Base-by-base conservation (phyloP, 2,113 vertebrate genomes). In the Otis tarda region DNA sequence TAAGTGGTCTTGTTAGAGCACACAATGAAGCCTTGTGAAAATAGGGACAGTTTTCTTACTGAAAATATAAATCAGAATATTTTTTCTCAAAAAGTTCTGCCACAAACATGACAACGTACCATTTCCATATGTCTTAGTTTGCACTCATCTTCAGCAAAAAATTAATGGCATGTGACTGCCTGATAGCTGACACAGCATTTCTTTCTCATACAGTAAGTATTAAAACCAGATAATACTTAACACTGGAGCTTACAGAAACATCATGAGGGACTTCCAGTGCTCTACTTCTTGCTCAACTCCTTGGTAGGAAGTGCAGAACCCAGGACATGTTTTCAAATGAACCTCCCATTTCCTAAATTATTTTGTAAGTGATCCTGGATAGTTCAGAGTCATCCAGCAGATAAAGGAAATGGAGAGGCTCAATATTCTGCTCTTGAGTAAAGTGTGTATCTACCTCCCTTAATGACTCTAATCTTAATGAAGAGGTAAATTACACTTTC, bases 1-100 rank as follows among this genome's bases (percentile, higher is more conserved):
- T 94, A 90, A 94, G 88, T 79, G 57, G 74, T 60, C 43, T 87
- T 95, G 76, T 95, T 87, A 95, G 73, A 91, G 23, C 27, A 61
- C 37, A 91, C 53, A 78, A 76, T 60, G 67, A 89, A 81, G 39
- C 17, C 89, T 60, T 87, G 77, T 84, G 61, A 79, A 90, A 89
- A 91, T 37, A 64, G 8, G 21, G 70, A 43, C 20, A 59, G 14
- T 67, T 94, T 81, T 73, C 81, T 68, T 47, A 68, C 9, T 21
- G 53, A 89, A 94, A 87, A 52, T n/a, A 56, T 69, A 89, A 81
- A 87, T 59, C 59, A 39, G 77, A 71, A 31, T 56, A 56, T 30
- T 71, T 89, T 95, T 93, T 59, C 57, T 83, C 18, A 75, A 52
- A 43, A 91, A 73, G 31, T 78, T 92, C 52, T 86, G n/a, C 55